phyloP scores from a whole-genome alignment of 2,797 vertebrate species.

The Cynopterus sphinx region DNA sequence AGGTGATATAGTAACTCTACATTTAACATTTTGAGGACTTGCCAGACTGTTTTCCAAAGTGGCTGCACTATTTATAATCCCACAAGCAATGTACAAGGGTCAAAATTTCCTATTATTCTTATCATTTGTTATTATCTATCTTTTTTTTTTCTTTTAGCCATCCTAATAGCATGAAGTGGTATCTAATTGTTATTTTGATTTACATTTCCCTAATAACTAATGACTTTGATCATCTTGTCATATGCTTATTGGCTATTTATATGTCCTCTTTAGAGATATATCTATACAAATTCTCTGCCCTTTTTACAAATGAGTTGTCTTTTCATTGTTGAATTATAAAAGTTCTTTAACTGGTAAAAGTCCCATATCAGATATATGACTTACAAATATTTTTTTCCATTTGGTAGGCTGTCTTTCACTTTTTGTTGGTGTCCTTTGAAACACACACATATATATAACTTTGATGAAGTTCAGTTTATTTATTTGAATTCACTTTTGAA shows the following conservation, averaged over 20 bases:
- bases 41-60: not conserved
- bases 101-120: not conserved
- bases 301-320: not conserved
- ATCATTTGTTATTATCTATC: not conserved
- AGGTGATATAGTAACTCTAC: not conserved
- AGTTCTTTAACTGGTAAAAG: not conserved
- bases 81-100: not conserved
- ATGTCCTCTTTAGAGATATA: not conserved
- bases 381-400: not conserved
- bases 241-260: not conserved
- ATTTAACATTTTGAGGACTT: not conserved
- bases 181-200: not conserved
- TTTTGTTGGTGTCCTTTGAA: not conserved
- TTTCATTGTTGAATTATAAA: not conserved
- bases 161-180: not conserved
- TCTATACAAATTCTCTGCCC: not conserved
- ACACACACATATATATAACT: not conserved
- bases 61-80: not conserved
- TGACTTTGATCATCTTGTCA: not conserved
- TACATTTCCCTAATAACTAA: not conserved
- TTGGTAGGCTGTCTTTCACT: not conserved
- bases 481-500: not conserved
- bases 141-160: not conserved
- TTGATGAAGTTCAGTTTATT: not conserved
- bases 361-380: not conserved